Base-by-base conservation (phyloP, 2,888 invertebrate genomes). In the Syritta pipiens region DNA sequence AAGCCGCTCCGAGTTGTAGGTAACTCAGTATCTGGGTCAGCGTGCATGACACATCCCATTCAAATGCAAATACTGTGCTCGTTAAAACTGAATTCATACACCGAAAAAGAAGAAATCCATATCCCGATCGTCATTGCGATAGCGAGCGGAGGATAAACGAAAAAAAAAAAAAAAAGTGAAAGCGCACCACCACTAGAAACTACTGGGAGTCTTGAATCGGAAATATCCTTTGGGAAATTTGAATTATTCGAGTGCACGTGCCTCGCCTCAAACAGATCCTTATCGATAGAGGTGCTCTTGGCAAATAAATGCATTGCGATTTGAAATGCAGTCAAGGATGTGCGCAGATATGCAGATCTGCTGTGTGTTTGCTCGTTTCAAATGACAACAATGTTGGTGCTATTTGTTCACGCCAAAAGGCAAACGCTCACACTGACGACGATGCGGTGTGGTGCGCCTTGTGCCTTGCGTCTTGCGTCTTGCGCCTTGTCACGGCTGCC, bases 141-240 rank as follows among this genome's bases (percentile, higher is more conserved):
- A 68, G 19, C 65, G 17, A 22, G 10, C 4, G 46, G 42, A 7
- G 40, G 17, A 26, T n/a, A n/a, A n/a, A n/a, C n/a, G 22, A 40
- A 19, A 6, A 37, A 59, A 22, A 57, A 37, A 40, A 37, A 32
- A 40, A 48, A 48, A 62, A 72, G 72, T 72, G 72, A 68, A 79
- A 79, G 49, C 79, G 48, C 40, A 37, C 53, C 24, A n/a, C 51
- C 22, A 2, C 10, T 10, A 26, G 14, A 51, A 19, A 32, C 40
- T 44, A 40, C 51, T 37, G 53, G 49, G 53, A 77, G 55, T 68
- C 72, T 68, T 44, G 51, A 79, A 68, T 68, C 62, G 79, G 55
- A 68, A 68, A 74, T 68, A 62, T 79, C 79, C 79, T 79, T 79
- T 74, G 72, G 68, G 62, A 79, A 79, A 79, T 79, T 62, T 74